Conservation (phyloP, 2,113 vertebrate genomes). For the Microtus richardsoni region DNA sequence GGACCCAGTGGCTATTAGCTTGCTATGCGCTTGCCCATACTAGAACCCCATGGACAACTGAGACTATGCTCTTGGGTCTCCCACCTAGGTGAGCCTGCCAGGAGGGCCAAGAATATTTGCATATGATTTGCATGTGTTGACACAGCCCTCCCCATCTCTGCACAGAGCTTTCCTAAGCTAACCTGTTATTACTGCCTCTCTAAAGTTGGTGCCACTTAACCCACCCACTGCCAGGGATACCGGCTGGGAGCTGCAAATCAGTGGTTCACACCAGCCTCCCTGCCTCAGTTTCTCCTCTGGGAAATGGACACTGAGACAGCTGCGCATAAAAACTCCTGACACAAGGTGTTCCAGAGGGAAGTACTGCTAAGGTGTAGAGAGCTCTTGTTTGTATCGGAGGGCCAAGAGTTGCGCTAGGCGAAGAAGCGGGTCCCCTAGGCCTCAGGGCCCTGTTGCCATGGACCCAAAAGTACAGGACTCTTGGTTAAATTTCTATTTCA, state of each 20-base stretch:
- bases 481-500: background rate
- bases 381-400: background rate
- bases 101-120: conserved; percentile 48
- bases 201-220: background rate
- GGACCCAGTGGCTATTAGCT: background rate
- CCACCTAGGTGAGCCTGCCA: background rate
- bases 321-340: rapidly evolving
- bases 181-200: conserved; percentile 54
- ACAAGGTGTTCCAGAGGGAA: rapidly evolving
- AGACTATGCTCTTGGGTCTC: background rate
- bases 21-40: background rate
- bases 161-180: conserved; percentile 52
- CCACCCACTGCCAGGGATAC: conserved; percentile 50
- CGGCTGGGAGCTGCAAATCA: background rate
- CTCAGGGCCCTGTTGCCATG: rapidly evolving
- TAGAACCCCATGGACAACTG: rapidly evolving
- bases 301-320: rapidly evolving
- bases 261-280: background rate
- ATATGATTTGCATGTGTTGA: conserved; percentile 67
- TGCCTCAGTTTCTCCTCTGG: background rate
- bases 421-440: background rate
- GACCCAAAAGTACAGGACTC: background rate
- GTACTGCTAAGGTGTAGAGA: rapidly evolving
- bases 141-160: conserved; percentile 2
- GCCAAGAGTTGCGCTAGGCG: background rate